These are phyloP conservation scores for Chromobotia macracanthus DNA, from an alignment of 2,797 vertebrate genomes.

Conservation along the genomic window DNA sequence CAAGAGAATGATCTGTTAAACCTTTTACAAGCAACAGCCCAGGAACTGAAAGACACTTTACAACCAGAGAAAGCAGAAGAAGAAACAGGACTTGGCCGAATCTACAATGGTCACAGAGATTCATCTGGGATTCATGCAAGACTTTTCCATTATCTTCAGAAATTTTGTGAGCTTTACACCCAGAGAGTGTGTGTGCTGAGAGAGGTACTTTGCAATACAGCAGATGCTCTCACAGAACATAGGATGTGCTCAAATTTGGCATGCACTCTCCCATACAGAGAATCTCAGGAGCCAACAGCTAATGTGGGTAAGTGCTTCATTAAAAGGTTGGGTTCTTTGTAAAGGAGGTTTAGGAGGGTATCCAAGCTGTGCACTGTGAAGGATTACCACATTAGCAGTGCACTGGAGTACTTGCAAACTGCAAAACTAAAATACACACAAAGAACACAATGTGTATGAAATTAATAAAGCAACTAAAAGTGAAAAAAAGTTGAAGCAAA, in stretches of 20 bases:
- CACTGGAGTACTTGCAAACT: background rate
- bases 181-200: conserved; percentile 63
- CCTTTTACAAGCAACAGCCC: conserved; percentile 52
- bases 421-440: background rate
- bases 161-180: conserved; percentile 61
- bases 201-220: conserved; percentile 54
- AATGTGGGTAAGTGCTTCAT: conserved; percentile 50
- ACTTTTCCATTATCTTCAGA: conserved; percentile 60
- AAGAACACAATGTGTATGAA: background rate
- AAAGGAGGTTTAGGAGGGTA: background rate
- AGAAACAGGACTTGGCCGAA: conserved; percentile 9
- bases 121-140: conserved; percentile 50
- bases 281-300: conserved; percentile 19
- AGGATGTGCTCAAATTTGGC: conserved; percentile 32
- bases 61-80: conserved; percentile 22
- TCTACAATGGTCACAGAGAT: conserved; percentile 19
- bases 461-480: background rate
- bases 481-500: background rate
- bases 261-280: conserved; percentile 48
- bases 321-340: conserved; percentile 12
- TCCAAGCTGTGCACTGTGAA: background rate
- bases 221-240: conserved; percentile 18
- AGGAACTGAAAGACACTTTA: conserved; percentile 48
- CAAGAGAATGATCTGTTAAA: conserved; percentile 56
- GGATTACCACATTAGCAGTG: background rate